Evolutionary conservation across 2,113 vertebrate species (phyloP).

Genomic region (Trematocara stigmaticum): DNA sequence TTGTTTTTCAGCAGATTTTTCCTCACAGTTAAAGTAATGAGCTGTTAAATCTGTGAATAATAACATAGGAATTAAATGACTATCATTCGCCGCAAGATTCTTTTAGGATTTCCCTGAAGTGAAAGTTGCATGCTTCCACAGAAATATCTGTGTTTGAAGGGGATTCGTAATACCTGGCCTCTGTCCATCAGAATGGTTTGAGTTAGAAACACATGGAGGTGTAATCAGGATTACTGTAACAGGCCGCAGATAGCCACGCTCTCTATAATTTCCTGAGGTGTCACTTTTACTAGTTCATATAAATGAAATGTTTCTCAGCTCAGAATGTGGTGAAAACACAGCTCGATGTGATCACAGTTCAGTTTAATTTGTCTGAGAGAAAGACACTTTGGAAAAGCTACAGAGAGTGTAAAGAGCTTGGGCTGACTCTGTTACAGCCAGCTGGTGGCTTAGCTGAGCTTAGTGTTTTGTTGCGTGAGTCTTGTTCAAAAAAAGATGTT

Average conservation of each 20-base stretch:
- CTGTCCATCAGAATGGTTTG: conserved; percentile 52
- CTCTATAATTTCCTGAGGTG: conserved; percentile 56
- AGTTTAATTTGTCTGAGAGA: not conserved
- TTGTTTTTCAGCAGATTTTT: not conserved
- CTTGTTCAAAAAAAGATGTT: not conserved
- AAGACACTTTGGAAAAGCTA: not conserved
- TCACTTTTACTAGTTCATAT: conserved; percentile 1
- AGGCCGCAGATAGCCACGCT: conserved; percentile 33
- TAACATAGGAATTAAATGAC: not conserved
- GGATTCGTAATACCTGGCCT: conserved; percentile 31
- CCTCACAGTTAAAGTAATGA: not conserved
- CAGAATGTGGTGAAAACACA: not conserved
- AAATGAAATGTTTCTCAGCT: not conserved
- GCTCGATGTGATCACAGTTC: not conserved
- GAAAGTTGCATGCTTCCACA: conserved; percentile 1
- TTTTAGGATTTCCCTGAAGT: conserved; percentile 9
- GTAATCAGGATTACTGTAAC: conserved; percentile 38
- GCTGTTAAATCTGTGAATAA: conserved; percentile 4
- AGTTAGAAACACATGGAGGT: conserved; percentile 53
- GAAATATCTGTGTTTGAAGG: not conserved
- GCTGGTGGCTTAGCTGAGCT: not conserved
- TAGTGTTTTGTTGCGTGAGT: not conserved
- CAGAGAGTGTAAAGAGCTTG: not conserved
- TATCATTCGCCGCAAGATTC: not conserved
- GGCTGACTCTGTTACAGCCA: not conserved